Percentiles rank a stretch among this genome's conserved stretches.
Evolutionary conservation across 2,797 vertebrate species (phyloP).

Genomic region (Pristis pectinata): DNA sequence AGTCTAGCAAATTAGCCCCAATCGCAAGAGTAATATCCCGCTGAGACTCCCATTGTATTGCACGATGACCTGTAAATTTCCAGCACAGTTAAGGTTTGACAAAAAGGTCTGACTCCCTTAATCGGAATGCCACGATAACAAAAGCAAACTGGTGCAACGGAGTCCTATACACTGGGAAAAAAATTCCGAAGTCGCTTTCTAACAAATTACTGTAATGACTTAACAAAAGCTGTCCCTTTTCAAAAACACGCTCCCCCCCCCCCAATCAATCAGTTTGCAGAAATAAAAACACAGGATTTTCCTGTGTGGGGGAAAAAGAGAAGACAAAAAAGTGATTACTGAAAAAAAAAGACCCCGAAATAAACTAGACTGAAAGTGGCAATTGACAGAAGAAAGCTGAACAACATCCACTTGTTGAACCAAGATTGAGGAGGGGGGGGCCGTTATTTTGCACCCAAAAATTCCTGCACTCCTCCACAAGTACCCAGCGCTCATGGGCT

Average conservation of each 20-base stretch:
- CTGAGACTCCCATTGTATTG: constrained; percentile 52
- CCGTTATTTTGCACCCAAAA: neutral
- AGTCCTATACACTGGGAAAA: neutral
- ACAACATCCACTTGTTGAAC: neutral
- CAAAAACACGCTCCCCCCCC: neutral
- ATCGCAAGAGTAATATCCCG: constrained; percentile 51
- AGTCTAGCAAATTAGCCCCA: constrained; percentile 55
- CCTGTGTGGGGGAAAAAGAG: neutral
- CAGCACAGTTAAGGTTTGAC: constrained; percentile 16
- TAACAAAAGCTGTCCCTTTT: constrained; percentile 1
- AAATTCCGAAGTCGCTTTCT: neutral
- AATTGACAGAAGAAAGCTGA: neutral
- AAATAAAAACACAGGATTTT: neutral
- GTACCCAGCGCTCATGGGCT: neutral
- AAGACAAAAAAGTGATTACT: neutral
- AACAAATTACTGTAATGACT: neutral
- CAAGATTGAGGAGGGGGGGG: neutral
- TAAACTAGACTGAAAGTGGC: neutral
- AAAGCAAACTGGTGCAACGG: neutral
- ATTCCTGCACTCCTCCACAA: neutral
- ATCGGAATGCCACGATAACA: constrained; percentile 10
- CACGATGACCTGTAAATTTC: constrained; percentile 58
- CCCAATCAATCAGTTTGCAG: neutral
- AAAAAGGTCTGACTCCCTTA: constrained; percentile 14
- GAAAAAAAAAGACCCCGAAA: neutral